Percentiles rank a stretch among this genome's conserved stretches.
Evolutionary conservation across 2,113 vertebrate genomes (phyloP).

Genomic region (Globicephala melas): DNA sequence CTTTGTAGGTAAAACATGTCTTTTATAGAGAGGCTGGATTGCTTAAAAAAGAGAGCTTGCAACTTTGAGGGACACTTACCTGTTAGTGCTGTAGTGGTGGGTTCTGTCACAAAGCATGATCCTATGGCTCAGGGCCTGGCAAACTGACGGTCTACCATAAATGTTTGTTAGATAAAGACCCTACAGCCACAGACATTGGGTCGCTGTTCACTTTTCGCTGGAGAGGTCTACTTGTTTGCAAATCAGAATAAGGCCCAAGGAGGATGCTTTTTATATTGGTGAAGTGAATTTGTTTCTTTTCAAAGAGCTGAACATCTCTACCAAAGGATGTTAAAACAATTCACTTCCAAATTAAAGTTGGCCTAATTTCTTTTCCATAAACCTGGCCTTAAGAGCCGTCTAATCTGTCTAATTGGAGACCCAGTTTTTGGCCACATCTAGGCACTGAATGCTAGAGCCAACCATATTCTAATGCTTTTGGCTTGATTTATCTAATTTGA

Average conservation of each 20-base stretch:
- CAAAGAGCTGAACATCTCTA: constrained; percentile 53
- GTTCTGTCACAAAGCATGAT: neutral
- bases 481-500: constrained; percentile 74
- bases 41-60: neutral
- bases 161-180: constrained; percentile 61
- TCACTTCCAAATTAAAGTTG: constrained; percentile 65
- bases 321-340: constrained; percentile 61
- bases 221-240: constrained; percentile 58
- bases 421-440: constrained; percentile 21
- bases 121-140: neutral
- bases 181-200: constrained; percentile 22
- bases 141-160: constrained; percentile 24
- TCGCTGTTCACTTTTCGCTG: constrained; percentile 42
- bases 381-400: constrained; percentile 48
- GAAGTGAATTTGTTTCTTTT: constrained; percentile 66
- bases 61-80: neutral
- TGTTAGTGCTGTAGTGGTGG: neutral
- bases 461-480: constrained; percentile 61
- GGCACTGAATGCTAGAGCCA: constrained; percentile 51
- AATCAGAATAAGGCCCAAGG: constrained; percentile 43
- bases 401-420: constrained; percentile 71
- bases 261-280: constrained; percentile 56
- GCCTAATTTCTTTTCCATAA: constrained; percentile 68
- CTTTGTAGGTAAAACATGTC: neutral
- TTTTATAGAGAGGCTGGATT: neutral